Evolutionary conservation across 2,888 invertebrate genomes (phyloP).

Genomic region (Lymantria monacha): DNA sequence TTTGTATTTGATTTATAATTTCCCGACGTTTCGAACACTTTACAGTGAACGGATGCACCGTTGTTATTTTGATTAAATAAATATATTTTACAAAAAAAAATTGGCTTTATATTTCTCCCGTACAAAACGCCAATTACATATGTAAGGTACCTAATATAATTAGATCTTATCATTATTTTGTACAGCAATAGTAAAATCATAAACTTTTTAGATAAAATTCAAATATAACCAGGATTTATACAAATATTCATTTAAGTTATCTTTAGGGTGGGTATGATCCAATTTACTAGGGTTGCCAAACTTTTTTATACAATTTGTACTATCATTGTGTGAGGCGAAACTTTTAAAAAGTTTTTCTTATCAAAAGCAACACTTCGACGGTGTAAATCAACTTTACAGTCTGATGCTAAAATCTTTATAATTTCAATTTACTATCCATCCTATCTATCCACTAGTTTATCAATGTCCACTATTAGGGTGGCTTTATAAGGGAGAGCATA

Average conservation of each 20-base stretch:
- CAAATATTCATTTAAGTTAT: neutral
- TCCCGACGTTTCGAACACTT: no score
- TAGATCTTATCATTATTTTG: no score
- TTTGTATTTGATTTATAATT: no score
- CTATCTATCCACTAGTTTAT: neutral
- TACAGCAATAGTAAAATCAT: neutral
- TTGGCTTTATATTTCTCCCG: no score
- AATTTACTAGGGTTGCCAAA: slow-evolving; percentile 16
- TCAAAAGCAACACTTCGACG: neutral
- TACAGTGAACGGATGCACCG: no score
- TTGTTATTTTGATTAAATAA: no score
- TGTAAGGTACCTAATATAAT: no score
- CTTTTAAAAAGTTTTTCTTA: slow-evolving; percentile 9
- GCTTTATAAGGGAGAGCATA: no score
- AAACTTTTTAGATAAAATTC: neutral
- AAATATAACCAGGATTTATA: neutral
- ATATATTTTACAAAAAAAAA: no score
- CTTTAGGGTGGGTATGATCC: slow-evolving; percentile 6
- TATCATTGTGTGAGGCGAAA: slow-evolving; percentile 6
- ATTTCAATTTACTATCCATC: neutral
- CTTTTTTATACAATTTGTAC: slow-evolving; percentile 22
- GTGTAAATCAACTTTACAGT: slow-evolving; percentile 3
- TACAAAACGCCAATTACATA: no score
- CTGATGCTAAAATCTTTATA: slow-evolving; percentile 1
- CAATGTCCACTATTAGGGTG: no score